Conservation (phyloP, 2,888 invertebrate genomes). For the Hirudinaria manillensis region DNA sequence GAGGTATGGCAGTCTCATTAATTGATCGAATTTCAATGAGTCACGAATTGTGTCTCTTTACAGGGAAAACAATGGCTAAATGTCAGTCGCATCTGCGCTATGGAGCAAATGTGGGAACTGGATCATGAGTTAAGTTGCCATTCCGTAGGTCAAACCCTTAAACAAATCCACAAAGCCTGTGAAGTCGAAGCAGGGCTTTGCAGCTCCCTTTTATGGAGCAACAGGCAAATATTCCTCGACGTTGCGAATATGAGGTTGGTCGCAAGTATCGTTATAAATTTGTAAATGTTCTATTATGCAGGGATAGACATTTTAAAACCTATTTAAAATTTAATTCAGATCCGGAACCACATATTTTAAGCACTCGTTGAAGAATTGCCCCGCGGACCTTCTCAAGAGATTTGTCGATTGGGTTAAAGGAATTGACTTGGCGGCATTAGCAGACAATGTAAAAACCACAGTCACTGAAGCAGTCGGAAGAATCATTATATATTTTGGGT, state of each 20-base stretch:
- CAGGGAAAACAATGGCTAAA: constrained; percentile 32
- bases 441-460: neutral
- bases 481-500: neutral
- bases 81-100: constrained; percentile 27
- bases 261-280: neutral
- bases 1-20: neutral
- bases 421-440: neutral
- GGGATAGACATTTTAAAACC: neutral
- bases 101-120: constrained; percentile 28
- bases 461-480: neutral
- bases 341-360: neutral
- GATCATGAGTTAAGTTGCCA: constrained; percentile 24
- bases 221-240: constrained; percentile 28
- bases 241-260: constrained; percentile 26
- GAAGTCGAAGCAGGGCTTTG: constrained; percentile 33
- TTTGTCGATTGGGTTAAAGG: neutral
- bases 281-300: neutral
- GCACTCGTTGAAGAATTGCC: neutral
- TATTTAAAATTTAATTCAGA: neutral
- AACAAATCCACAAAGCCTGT: constrained; percentile 23
- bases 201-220: constrained; percentile 25
- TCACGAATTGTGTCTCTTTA: neutral
- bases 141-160: constrained; percentile 16
- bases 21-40: neutral
- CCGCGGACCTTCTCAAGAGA: neutral